phyloP scores from a whole-genome alignment of 2,113 vertebrate species.

The Daboia siamensis region DNA sequence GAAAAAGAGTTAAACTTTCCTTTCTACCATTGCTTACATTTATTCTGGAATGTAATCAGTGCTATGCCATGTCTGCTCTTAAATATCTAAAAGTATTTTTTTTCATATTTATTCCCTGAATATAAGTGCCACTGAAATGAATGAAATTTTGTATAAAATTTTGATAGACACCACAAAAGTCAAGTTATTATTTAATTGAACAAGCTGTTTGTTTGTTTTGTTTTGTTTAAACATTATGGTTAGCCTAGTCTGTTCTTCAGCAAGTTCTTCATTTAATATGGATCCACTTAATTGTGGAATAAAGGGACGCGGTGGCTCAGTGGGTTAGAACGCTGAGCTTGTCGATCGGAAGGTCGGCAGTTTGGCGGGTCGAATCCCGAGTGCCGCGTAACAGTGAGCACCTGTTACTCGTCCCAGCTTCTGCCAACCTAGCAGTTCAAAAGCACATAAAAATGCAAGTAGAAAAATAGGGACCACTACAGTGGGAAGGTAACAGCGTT shows the following conservation, averaged over 20 bases:
- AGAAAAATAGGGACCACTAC: no score
- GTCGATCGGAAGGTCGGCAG: no score
- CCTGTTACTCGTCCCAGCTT: no score
- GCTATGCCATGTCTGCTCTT: neutral
- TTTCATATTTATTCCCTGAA: neutral
- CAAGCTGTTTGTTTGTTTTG: neutral
- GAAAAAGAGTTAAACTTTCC: neutral
- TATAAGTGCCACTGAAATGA: neutral
- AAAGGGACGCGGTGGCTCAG: no score
- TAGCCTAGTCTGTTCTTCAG: neutral
- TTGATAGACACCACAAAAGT: neutral
- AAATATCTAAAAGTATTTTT: neutral
- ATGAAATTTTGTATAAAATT: neutral
- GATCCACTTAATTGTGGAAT: neutral
- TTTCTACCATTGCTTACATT: neutral
- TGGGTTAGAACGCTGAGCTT: no score
- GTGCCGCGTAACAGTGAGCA: no score
- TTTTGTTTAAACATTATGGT: neutral
- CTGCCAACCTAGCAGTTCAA: no score
- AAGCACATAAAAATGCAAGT: no score
- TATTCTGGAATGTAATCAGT: neutral
- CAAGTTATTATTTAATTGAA: neutral
- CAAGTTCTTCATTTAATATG: neutral
- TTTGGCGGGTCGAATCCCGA: no score
- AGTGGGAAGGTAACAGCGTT: no score